Evolutionary conservation across 2,888 invertebrate species (phyloP).

Genomic region (Kuschelorhynchus macadamiae): DNA sequence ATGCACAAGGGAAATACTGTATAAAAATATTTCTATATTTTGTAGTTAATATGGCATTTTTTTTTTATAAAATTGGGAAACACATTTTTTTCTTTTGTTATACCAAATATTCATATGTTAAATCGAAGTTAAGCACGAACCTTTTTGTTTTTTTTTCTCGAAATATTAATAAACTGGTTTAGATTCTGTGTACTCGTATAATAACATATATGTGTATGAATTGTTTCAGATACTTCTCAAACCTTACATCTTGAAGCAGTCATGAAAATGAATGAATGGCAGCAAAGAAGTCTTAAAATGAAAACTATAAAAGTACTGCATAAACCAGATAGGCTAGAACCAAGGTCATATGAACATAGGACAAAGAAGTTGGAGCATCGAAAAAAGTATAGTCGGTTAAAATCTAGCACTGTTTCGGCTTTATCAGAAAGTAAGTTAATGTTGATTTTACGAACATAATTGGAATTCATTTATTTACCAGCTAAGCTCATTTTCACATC

Average conservation of each 20-base stretch:
- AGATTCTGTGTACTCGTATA: too few relatives aligned
- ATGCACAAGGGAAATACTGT: too few relatives aligned
- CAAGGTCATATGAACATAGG: conserved; percentile 61
- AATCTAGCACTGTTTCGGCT: conserved; percentile 70
- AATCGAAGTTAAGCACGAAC: too few relatives aligned
- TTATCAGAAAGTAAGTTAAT: conserved; percentile 67
- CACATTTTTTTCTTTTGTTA: too few relatives aligned
- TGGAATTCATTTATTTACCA: conserved; percentile 6
- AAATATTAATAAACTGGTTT: too few relatives aligned
- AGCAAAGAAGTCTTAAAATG: conserved; percentile 75
- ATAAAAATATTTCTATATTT: too few relatives aligned
- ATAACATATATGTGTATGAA: too few relatives aligned
- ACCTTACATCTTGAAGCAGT: conserved; percentile 80
- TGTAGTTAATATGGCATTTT: too few relatives aligned
- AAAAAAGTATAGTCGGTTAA: conserved; percentile 70
- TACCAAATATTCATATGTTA: too few relatives aligned
- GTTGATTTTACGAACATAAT: neutral
- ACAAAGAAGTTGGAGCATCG: conserved; percentile 66
- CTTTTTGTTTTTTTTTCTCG: too few relatives aligned
- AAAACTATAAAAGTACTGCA: conserved; percentile 64
- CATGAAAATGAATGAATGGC: conserved; percentile 85
- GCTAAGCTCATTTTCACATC: neutral
- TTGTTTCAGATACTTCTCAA: conserved; percentile 77
- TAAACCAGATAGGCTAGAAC: conserved; percentile 61
- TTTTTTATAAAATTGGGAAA: too few relatives aligned